A percentile compares a stretch with the other conserved stretches of the same genome.
phyloP scores from a whole-genome alignment of 2,113 vertebrate species.

The Grammomys dolichurus region DNA sequence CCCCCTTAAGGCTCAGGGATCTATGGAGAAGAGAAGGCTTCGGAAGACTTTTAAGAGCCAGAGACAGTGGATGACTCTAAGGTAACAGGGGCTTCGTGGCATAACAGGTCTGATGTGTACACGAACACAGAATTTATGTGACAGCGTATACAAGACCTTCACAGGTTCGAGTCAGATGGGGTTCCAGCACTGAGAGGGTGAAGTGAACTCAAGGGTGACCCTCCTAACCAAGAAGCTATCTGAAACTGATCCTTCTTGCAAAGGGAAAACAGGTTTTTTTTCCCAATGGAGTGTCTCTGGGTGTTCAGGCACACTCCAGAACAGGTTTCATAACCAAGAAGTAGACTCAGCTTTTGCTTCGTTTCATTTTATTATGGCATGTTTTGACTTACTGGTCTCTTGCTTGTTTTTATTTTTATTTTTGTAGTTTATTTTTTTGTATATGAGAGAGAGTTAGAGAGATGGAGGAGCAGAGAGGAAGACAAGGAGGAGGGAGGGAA shows the following conservation, averaged over 20 bases:
- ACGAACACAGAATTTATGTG: neutral
- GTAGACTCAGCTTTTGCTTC: neutral
- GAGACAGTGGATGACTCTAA: neutral
- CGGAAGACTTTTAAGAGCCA: neutral
- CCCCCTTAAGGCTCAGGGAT: neutral
- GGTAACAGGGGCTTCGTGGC: neutral
- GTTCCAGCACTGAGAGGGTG: neutral
- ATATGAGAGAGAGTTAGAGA: neutral
- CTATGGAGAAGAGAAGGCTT: neutral
- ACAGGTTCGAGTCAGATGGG: neutral
- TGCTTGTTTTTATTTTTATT: neutral
- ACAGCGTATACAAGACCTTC: neutral
- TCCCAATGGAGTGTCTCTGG: neutral
- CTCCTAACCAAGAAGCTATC: neutral
- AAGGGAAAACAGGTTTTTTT: neutral
- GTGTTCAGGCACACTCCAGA: neutral
- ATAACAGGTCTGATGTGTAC: neutral
- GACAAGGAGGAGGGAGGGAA: neutral
- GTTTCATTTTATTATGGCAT: neutral
- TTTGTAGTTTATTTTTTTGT: neutral
- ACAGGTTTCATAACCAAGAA: neutral
- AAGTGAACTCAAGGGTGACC: neutral
- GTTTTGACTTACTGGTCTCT: neutral
- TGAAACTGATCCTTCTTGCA: neutral
- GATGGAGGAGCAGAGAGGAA: neutral